These are phyloP conservation scores for Dromius quadrimaculatus DNA, from an alignment of 2,888 invertebrate genomes.

Conservation along the genomic window DNA sequence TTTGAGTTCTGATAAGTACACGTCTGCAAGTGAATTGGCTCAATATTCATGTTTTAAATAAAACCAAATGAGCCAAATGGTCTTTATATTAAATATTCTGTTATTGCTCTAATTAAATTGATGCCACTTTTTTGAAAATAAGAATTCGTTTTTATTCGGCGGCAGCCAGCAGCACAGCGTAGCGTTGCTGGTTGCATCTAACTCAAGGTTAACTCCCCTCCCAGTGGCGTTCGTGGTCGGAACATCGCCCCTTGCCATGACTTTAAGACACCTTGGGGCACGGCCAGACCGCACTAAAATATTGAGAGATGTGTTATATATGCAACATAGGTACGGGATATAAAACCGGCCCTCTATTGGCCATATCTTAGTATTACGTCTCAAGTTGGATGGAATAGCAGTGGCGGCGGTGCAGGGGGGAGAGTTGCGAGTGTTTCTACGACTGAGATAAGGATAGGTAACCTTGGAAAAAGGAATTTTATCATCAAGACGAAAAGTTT, in stretches of 20 bases:
- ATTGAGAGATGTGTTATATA: slow-evolving; percentile 67
- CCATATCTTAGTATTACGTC: slow-evolving; percentile 68
- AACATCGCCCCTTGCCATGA: neutral
- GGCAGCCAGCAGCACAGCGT: neutral
- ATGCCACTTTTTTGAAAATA: too few relatives aligned
- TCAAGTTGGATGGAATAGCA: slow-evolving; percentile 42
- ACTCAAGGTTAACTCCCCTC: slow-evolving; percentile 8
- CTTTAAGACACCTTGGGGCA: slow-evolving; percentile 47
- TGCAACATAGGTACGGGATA: slow-evolving; percentile 68
- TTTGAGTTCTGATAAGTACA: too few relatives aligned
- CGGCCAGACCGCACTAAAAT: slow-evolving; percentile 64
- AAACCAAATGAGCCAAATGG: too few relatives aligned
- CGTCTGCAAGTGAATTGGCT: too few relatives aligned
- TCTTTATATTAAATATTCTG: too few relatives aligned
- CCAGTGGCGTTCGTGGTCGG: slow-evolving; percentile 12
- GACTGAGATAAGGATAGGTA: slow-evolving; percentile 2
- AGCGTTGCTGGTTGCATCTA: slow-evolving; percentile 7
- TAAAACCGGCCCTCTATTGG: slow-evolving; percentile 67
- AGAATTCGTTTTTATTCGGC: too few relatives aligned
- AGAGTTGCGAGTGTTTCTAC: slow-evolving; percentile 11
- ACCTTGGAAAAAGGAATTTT: slow-evolving; percentile 1
- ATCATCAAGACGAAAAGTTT: neutral
- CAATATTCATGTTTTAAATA: too few relatives aligned
- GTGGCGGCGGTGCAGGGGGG: neutral
- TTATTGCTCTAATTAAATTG: too few relatives aligned